Conservation (phyloP, 1,140 invertebrate species). For the Drosophila lacertosa region DNA sequence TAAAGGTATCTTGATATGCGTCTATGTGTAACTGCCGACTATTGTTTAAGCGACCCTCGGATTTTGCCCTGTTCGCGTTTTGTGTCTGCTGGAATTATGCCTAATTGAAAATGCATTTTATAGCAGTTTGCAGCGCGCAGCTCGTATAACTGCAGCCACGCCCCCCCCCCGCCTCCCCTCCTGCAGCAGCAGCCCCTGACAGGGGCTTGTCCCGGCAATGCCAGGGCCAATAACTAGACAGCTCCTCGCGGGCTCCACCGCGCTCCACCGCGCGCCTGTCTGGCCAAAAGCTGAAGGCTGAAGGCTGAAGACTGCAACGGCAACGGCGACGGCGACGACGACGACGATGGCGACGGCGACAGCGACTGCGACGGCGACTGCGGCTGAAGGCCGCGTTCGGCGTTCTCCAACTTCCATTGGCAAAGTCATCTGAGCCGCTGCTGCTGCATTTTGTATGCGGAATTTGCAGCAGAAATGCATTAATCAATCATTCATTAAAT, state of each 20-base stretch:
- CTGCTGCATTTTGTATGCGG: conserved; percentile 73
- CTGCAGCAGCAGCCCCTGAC: conserved; percentile 7
- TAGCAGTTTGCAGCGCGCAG: conserved; percentile 57
- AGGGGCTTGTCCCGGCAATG: conserved; percentile 47
- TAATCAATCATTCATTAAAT: conserved; percentile 83
- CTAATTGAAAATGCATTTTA: conserved; percentile 80
- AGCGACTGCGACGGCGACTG: too few relatives aligned
- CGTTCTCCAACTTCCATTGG: conserved; percentile 46
- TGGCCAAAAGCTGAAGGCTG: conserved; percentile 61
- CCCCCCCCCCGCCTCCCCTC: background rate
- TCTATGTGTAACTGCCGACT: too few relatives aligned
- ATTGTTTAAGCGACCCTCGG: conserved; percentile 2
- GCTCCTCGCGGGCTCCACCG: conserved; percentile 30
- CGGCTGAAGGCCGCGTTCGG: conserved; percentile 61
- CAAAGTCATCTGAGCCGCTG: conserved; percentile 12
- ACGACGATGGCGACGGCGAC: too few relatives aligned
- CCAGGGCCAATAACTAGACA: conserved; percentile 64
- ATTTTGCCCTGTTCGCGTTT: conserved; percentile 2
- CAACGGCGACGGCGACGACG: too few relatives aligned
- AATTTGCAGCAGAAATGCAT: conserved; percentile 81
- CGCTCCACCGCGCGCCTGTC: conserved; percentile 63
- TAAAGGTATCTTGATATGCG: too few relatives aligned
- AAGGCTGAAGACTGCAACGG: conserved; percentile 57
- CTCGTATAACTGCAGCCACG: conserved; percentile 38
- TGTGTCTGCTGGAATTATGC: conserved; percentile 65